These are phyloP conservation scores for Petrosia ficiformis DNA, from an alignment of 37 sponge, comb jelly and placozoan genomes.

Conservation along the genomic window DNA sequence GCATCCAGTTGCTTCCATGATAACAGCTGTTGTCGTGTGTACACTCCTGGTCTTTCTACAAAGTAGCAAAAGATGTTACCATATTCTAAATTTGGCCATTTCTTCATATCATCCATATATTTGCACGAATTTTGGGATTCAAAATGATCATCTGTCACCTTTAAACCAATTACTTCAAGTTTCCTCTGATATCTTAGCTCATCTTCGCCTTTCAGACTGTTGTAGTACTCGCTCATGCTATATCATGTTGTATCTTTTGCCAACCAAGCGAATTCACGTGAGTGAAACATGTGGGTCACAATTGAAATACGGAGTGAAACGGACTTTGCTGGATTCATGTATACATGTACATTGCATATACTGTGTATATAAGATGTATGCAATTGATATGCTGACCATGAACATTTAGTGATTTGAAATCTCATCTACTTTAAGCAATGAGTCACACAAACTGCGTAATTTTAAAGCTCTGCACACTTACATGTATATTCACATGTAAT, in stretches of 20 bases:
- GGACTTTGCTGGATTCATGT: no score
- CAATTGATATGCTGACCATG: no score
- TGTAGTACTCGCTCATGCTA: background rate
- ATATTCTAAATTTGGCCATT: conserved; percentile 1
- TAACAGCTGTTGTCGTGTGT: conserved; percentile 15
- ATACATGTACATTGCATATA: no score
- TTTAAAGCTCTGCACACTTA: no score
- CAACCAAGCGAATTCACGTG: background rate
- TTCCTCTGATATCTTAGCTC: background rate
- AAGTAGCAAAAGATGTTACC: conserved; percentile 11
- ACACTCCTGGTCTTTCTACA: background rate
- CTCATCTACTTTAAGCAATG: no score
- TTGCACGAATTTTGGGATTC: background rate
- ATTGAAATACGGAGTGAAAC: no score
- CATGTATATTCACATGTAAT: no score
- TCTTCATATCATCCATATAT: conserved; percentile 1
- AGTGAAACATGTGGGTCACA: no score
- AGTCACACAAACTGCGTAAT: no score
- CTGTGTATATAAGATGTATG: no score
- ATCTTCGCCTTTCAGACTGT: background rate
- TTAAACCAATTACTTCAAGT: background rate
- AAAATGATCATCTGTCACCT: background rate
- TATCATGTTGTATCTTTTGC: background rate
- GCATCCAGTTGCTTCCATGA: conserved; percentile 32
- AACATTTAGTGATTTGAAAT: no score